Evolutionary conservation across 2,888 invertebrate species (phyloP).

Genomic region (Athripsodes cinereus): DNA sequence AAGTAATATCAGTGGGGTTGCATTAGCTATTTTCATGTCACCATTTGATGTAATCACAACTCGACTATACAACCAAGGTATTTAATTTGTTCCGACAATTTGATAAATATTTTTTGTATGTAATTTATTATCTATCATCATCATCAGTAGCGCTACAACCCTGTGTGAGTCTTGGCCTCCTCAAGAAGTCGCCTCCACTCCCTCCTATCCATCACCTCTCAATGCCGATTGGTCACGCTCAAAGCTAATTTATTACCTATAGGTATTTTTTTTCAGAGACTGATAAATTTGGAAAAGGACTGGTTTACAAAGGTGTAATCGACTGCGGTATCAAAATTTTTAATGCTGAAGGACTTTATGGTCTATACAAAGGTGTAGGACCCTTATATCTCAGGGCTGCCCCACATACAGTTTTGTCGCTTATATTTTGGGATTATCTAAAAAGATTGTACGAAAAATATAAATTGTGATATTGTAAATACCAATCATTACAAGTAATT

Average conservation of each 20-base stretch:
- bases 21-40: conserved; percentile 70
- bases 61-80: conserved; percentile 86
- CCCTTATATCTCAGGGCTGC: conserved; percentile 71
- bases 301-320: conserved; percentile 63
- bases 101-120: too few relatives aligned
- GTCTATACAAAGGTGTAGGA: conserved; percentile 72
- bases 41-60: conserved; percentile 84
- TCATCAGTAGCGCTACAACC: too few relatives aligned
- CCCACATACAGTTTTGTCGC: conserved; percentile 70
- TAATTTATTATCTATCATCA: too few relatives aligned
- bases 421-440: conserved; percentile 68
- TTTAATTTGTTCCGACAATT: conserved; percentile 14
- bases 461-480: background rate
- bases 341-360: conserved; percentile 67
- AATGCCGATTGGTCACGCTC: too few relatives aligned
- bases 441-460: conserved; percentile 7
- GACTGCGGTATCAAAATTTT: conserved; percentile 76
- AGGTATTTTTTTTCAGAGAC: conserved; percentile 45
- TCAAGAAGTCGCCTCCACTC: too few relatives aligned
- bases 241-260: background rate
- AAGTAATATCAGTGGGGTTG: conserved; percentile 70
- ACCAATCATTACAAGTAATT: too few relatives aligned
- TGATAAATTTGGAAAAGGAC: conserved; percentile 52
- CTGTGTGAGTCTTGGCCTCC: too few relatives aligned
- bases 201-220: too few relatives aligned